Evolutionary conservation across 2,797 vertebrate species (phyloP), one percentile per base, ranked within the genome.

Genomic region (Acipenser transmontanus): DNA sequence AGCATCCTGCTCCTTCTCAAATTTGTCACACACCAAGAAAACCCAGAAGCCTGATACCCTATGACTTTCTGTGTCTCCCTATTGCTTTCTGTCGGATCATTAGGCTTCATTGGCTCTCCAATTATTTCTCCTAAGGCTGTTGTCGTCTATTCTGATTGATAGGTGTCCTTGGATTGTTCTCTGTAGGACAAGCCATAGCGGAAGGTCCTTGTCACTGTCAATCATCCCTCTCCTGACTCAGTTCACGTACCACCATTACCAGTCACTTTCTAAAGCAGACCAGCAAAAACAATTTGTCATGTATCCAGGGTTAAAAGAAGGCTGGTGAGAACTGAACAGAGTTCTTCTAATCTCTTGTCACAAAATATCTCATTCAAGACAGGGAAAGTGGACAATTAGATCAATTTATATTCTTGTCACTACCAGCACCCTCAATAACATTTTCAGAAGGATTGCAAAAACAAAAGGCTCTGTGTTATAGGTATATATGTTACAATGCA

Each of bases 41-140:
- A 76, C 80, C 80, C 73, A 70, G 74, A 75, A 84, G 74, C 75
- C 68, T 78, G 83, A 72, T 74, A 76, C 80, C 52, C 62, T 57
- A 62, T 62, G 60, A 59, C 62, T 67, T 64, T 49, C 61, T 12
- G 10, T 59, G 49, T 62, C 10, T 84, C 75, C 81, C 85, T 87
- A 82, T 86, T 89, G 88, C 85, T 82, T 80, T 85, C 79, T 88
- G 83, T 89, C 85, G 87, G 80, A 87, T 87, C 85, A 89, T 89
- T 89, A 91, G 85, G 82, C 80, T 88, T 85, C 88, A 89, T 82
- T 86, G 83, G 90, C 87, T 88, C 86, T 84, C 80, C 85, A 88
- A 89, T 91, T 89, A 89, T 86, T 82, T 89, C 79, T 84, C 80
- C 78, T 78, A 52, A 77, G 82, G 80, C 83, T 82, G 84, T 79